Conservation (phyloP, 2,113 vertebrate species). For the Ptychochromis oligacanthus region DNA sequence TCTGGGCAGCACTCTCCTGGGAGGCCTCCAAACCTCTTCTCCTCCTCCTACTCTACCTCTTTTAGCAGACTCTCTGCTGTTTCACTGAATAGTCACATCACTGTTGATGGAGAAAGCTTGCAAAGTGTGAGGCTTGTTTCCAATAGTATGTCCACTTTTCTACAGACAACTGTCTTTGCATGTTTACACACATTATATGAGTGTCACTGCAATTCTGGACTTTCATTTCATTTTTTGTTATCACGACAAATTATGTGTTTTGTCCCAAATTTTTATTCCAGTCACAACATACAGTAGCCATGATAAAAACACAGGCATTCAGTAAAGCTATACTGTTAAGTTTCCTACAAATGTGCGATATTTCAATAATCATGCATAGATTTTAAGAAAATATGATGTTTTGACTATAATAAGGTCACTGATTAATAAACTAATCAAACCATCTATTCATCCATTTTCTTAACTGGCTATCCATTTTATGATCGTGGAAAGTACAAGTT, state of each 20-base stretch:
- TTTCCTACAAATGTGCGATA: not conserved
- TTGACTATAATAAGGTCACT: not conserved
- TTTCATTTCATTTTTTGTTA: not conserved
- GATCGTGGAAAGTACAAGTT: too few species aligned
- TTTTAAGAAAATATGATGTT: not conserved
- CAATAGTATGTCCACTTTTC: not conserved
- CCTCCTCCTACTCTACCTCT: constrained; percentile 43
- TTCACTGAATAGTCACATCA: constrained; percentile 37
- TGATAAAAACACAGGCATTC: not conserved
- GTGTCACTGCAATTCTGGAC: not conserved
- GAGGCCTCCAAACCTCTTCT: constrained; percentile 68
- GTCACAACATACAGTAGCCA: not conserved
- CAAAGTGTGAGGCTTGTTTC: constrained; percentile 19
- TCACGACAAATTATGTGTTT: not conserved
- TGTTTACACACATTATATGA: not conserved
- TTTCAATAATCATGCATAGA: not conserved
- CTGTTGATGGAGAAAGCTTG: constrained; percentile 20
- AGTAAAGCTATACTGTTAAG: not conserved
- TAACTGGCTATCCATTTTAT: not conserved
- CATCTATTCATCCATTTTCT: too few species aligned
- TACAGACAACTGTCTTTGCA: not conserved
- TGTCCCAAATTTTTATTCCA: not conserved
- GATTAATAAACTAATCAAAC: not conserved
- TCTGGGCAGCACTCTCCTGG: constrained; percentile 80
- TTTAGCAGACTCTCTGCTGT: constrained; percentile 41